Evolutionary conservation across 2,113 vertebrate genomes (phyloP), one percentile per base, ranked within the genome.

Genomic region (Gracilinanus agilis): DNA sequence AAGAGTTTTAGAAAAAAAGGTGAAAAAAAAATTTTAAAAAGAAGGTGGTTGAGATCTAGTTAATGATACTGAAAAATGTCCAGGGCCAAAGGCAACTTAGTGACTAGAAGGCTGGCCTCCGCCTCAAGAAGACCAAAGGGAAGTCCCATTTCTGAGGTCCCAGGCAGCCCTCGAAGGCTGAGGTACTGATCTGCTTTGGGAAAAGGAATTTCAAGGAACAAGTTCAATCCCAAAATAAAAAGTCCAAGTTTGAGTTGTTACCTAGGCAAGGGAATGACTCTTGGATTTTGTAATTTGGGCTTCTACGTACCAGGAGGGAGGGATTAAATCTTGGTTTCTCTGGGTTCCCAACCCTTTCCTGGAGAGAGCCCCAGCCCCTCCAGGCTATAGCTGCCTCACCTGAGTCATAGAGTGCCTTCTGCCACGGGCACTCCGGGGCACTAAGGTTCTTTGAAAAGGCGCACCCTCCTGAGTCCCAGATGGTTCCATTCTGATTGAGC

Each of bases 401-500:
- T 93, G 1, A 0, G 3, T 24, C 0, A 0, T 1, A 0, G 0
- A 0, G 55, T 34, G 29, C 0, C 0, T 0, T 6, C 3, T 3
- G 44, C 9, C 0, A 2, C 21, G 16, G 13, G 92, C 44, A 58
- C 27, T 0, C 0, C 11, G 29, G 16, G 0, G 54, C 44, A 7
- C 2, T 5, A 12, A 9, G 0, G 40, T 25, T 1, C 8, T 40
- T 10, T 16, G 44, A 29, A 9, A 9, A 6, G 16, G 24, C 5
- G n/a, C 40, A 91, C 4, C 90, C 88, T 53, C 90, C 94, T 67
- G 90, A 90, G 9, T 95, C 95, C 96, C 92, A 97, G 55, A 95
- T 40, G 12, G 29, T n/a, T 1, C 67, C 55, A 19, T 54, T 61
- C 21, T 40, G 10, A 0, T 5, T 9, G 27, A 92, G 24, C 0